Evolutionary conservation across 2,113 vertebrate genomes (phyloP), one percentile per base, ranked within the genome.

Genomic region (Pseudonaja textilis): DNA sequence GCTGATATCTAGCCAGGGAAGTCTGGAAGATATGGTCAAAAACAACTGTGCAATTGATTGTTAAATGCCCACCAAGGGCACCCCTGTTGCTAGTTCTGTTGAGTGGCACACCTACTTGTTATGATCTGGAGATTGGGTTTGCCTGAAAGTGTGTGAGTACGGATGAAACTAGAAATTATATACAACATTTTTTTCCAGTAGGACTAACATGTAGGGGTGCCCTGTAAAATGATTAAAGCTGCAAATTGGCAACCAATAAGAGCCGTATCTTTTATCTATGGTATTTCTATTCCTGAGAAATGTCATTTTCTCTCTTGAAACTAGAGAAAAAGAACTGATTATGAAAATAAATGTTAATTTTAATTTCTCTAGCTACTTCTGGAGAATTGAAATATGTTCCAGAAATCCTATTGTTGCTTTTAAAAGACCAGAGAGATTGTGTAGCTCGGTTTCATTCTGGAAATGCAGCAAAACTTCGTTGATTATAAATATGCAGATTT

Each of bases 401-500:
- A 22, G 57, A 89, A 81, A 81, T 39, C n/a, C 39, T 5, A 5
- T 34, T 14, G 3, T 85, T 85, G 18, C 29, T 10, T 89, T 92
- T 89, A 26, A 42, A 42, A 89, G 34, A 47, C 25, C 34, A 6
- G 20, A 55, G 22, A 50, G 42, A 85, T 93, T 61, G 23, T 34
- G 23, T 34, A 91, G 88, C 54, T 26, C 9, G 8, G 26, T 26
- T 95, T 69, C 22, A 5, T 45, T 10, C 16, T 92, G 90, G 22
- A 11, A 89, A 5, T 92, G 54, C 64, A 50, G 6, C 39, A 93
- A 96, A 95, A 5, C 14, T 56, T 3, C 29, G 29, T 22, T 50
- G 74, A 92, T 92, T n/a, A 92, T 54, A 88, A 87, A 86, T 18
- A 3, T 29, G 5, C 91, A 85, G 93, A n/a, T 90, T 95, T 56